These are phyloP conservation scores for Capitulum mitella DNA, from an alignment of 2,888 invertebrate species.

Conservation along the genomic window DNA sequence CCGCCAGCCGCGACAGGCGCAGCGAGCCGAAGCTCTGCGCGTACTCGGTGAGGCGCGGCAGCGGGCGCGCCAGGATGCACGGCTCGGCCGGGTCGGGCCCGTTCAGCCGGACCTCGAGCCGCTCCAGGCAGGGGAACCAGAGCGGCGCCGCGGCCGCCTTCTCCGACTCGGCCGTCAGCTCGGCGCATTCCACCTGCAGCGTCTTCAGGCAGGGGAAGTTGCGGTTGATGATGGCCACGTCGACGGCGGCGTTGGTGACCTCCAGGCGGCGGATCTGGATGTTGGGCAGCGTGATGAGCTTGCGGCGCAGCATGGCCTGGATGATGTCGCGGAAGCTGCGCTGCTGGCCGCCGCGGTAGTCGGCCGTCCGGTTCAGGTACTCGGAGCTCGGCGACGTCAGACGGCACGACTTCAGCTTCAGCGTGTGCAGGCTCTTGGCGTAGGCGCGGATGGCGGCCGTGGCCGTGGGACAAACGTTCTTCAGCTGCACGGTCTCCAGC, in stretches of 20 bases:
- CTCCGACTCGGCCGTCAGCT: slow-evolving; percentile 20
- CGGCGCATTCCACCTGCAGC: slow-evolving; percentile 3
- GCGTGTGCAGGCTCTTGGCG: slow-evolving; percentile 20
- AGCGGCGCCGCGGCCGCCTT: background rate
- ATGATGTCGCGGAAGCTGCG: slow-evolving; percentile 43
- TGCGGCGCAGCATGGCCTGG: slow-evolving; percentile 19
- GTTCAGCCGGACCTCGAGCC: slow-evolving; percentile 77
- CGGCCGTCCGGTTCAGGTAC: slow-evolving; percentile 56
- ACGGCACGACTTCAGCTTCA: slow-evolving; percentile 1
- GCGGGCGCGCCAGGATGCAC: slow-evolving; percentile 54
- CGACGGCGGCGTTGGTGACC: slow-evolving; percentile 24
- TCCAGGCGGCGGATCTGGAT: slow-evolving; percentile 21
- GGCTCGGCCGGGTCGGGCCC: slow-evolving; percentile 16
- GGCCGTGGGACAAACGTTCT: slow-evolving; percentile 77
- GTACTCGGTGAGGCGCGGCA: slow-evolving; percentile 95
- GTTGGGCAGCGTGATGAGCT: slow-evolving; percentile 21
- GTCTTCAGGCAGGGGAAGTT: slow-evolving; percentile 21
- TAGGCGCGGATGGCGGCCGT: slow-evolving; percentile 60
- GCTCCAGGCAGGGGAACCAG: slow-evolving; percentile 67
- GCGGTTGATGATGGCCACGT: slow-evolving; percentile 13
- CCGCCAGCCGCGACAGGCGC: slow-evolving; percentile 77
- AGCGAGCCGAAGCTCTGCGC: slow-evolving; percentile 83
- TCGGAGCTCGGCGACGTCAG: slow-evolving; percentile 75
- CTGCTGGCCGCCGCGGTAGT: slow-evolving; percentile 78
- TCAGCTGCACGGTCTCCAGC: slow-evolving; percentile 51